Percentiles rank a stretch among this genome's conserved stretches.
These are phyloP conservation scores for Uropsilus gracilis DNA, from an alignment of 2,113 vertebrate species.

Conservation along the genomic window DNA sequence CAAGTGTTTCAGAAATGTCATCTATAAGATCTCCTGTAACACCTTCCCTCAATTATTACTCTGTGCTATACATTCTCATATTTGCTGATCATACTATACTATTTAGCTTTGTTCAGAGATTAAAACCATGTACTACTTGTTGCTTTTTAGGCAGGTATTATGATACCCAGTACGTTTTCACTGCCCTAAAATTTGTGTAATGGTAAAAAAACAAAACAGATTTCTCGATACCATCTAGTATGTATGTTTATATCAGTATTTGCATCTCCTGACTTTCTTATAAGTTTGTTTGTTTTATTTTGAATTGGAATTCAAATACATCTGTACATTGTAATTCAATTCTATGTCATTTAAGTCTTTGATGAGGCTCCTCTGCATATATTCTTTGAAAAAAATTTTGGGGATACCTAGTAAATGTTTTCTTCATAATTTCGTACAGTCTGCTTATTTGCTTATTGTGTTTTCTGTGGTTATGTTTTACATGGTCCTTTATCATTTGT, in stretches of 20 bases:
- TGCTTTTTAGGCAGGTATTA: background rate
- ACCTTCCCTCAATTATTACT: background rate
- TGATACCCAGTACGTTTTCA: background rate
- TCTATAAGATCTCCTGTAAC: background rate
- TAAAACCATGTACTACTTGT: background rate
- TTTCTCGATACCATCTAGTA: conserved; percentile 5
- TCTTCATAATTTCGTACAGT: background rate
- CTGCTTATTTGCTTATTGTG: background rate
- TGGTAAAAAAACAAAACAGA: no score
- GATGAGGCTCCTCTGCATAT: background rate
- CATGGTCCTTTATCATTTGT: conserved; percentile 15
- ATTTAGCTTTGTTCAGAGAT: background rate
- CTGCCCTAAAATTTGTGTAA: background rate
- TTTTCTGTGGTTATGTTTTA: background rate
- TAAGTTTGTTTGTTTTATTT: background rate
- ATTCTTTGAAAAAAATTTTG: no score
- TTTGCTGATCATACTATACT: background rate
- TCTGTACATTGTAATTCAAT: conserved; percentile 22
- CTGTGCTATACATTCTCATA: background rate
- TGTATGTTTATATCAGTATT: background rate
- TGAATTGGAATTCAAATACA: conserved; percentile 9
- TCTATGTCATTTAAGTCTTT: background rate
- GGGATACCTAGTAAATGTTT: background rate
- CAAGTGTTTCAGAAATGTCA: background rate
- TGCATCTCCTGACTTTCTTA: conserved; percentile 9